Percentiles rank a stretch among this genome's conserved stretches.
Evolutionary conservation across 2,888 invertebrate species (phyloP).

Genomic region (Troglohyphantes excavatus): DNA sequence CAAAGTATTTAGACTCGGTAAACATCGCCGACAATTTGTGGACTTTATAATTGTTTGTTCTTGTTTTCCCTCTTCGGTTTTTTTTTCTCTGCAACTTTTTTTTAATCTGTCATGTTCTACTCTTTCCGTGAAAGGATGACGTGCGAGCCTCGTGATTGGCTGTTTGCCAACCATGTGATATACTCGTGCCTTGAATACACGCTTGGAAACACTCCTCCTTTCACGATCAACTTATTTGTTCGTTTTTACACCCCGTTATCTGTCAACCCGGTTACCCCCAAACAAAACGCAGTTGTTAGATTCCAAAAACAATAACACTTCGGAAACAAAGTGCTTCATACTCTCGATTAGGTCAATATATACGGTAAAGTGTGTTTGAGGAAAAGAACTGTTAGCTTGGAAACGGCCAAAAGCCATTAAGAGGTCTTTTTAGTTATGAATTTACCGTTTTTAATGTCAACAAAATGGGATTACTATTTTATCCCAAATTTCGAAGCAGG

Average conservation of each 20-base stretch:
- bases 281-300: conserved; percentile 45
- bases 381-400: not conserved
- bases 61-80: conserved; percentile 48
- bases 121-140: conserved; percentile 61
- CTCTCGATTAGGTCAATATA: not conserved
- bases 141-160: conserved; percentile 65
- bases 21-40: conserved; percentile 62
- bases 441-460: too few species aligned
- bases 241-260: conserved; percentile 44
- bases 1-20: conserved; percentile 43
- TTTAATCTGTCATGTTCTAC: conserved; percentile 45
- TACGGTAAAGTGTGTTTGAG: not conserved
- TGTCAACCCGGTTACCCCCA: conserved; percentile 45
- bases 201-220: conserved; percentile 37
- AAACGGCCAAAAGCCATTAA: not conserved
- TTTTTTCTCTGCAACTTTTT: conserved; percentile 19
- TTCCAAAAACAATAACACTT: conserved; percentile 37
- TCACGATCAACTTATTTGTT: not conserved
- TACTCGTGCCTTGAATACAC: conserved; percentile 64
- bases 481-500: too few species aligned
- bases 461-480: too few species aligned
- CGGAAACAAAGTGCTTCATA: not conserved
- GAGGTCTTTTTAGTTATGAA: too few species aligned
- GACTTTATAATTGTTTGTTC: conserved; percentile 73
- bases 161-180: conserved; percentile 59